Evolutionary conservation across 2,113 vertebrate genomes (phyloP), one percentile per base, ranked within the genome.

Genomic region (Malurus alboscapulatus): DNA sequence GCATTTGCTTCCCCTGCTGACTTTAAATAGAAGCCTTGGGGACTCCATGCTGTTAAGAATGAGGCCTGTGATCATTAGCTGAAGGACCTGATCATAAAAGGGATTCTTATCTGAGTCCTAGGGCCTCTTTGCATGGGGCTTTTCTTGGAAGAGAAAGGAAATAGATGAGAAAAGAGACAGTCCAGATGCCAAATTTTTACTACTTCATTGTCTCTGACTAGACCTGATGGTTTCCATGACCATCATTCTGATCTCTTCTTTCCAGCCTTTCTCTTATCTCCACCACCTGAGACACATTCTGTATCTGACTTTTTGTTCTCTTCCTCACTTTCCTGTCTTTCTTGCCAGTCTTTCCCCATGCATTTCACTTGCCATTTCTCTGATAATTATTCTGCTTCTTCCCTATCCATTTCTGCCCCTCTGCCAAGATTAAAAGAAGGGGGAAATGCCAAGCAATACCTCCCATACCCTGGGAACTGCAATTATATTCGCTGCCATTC

Each of bases 1-100:
- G 27, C 61, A 55, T 80, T 90, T 87, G 4, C 19, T 86, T 90
- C 88, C 94, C 83, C 79, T 88, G 92, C 80, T 92, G 95, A 63
- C 68, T 87, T 95, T 90, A 88, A 77, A 74, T 77, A 84, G 92
- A 88, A 84, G 25, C 66, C 80, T 21, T 87, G 61, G 61, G 61
- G 74, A 93, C 73, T 78, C 48, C 89, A 83, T 75, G 87, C 84
- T 90, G 73, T 36, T 91, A 88, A 87, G 76, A 88, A 74, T 63
- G 72, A 93, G 69, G 44, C n/a, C 53, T 84, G 26, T 72, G 73
- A 87, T 94, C 91, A 44, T 93, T 92, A 94, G 57, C 61, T 84
- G 86, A 78, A 90, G 83, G 62, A 90, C 40, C 44, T 71, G 68
- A 65, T 84, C 61, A 38, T 91, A 87, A 92, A 93, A 93, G 7